phyloP scores from a whole-genome alignment of 2,113 vertebrate genomes.

The Australoheros scitulus region DNA sequence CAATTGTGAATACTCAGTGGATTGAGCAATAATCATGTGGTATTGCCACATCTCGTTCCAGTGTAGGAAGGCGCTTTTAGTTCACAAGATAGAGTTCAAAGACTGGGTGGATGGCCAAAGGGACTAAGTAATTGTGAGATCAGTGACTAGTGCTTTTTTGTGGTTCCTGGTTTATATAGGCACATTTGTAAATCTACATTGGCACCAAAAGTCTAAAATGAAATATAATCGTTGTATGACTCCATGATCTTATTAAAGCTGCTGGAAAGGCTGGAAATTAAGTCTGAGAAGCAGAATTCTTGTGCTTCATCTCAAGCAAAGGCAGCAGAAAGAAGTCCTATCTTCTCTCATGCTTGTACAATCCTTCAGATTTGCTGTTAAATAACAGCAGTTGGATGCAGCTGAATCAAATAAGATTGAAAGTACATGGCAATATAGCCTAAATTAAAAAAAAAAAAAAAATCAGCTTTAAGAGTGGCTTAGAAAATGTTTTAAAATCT shows the following conservation, averaged over 20 bases:
- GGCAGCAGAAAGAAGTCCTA: constrained; percentile 7
- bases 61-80: constrained; percentile 68
- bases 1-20: constrained; percentile 70
- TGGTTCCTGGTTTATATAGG: constrained; percentile 70
- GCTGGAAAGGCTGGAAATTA: constrained; percentile 50
- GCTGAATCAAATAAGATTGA: background rate
- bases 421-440: background rate
- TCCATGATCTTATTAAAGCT: constrained; percentile 47
- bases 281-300: constrained; percentile 20
- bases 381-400: background rate
- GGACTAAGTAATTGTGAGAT: constrained; percentile 77
- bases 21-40: constrained; percentile 73
- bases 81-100: constrained; percentile 77
- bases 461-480: background rate
- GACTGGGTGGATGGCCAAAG: constrained; percentile 70
- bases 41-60: constrained; percentile 73
- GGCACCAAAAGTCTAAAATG: constrained; percentile 60
- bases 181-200: constrained; percentile 76
- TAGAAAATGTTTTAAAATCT: background rate
- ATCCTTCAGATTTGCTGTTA: background rate
- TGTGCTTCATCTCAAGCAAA: background rate
- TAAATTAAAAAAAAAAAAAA: background rate
- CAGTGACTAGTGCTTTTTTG: constrained; percentile 72
- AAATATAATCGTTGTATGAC: constrained; percentile 56
- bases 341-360: background rate